Evolutionary conservation across 2,888 invertebrate genomes (phyloP).

Genomic region (Aphodius granarius): DNA sequence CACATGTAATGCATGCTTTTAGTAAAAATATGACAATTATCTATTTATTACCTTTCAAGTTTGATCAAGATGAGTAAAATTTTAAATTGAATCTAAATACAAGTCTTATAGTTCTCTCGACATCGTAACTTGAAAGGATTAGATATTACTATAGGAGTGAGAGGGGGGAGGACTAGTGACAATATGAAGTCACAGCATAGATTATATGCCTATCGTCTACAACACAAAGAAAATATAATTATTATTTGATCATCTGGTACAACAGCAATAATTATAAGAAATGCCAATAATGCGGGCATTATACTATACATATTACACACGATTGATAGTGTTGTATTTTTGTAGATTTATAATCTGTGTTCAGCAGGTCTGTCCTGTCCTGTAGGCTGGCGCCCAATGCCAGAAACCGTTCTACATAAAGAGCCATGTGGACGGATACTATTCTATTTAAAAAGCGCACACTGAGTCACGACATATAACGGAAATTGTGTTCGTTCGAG

Average conservation of each 20-base stretch:
- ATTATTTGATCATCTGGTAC: not conserved
- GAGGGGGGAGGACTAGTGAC: not conserved
- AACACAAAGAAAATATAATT: not conserved
- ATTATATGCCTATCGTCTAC: not conserved
- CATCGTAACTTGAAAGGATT: conserved; percentile 23
- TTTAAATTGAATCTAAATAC: conserved; percentile 21
- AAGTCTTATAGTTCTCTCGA: conserved; percentile 25
- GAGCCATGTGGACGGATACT: conserved; percentile 48
- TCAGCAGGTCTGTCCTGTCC: not conserved
- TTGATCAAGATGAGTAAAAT: conserved; percentile 2
- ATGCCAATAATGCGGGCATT: not conserved
- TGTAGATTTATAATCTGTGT: not conserved
- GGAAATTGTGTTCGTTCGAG: conserved; percentile 33
- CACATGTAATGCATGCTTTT: no score
- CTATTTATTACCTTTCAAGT: conserved; percentile 19
- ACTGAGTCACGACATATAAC: conserved; percentile 32
- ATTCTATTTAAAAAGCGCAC: conserved; percentile 43
- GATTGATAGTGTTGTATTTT: not conserved
- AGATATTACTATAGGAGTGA: conserved; percentile 8
- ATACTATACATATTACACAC: conserved; percentile 1
- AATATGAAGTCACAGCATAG: no score
- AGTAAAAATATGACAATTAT: no score
- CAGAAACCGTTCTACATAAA: conserved; percentile 20
- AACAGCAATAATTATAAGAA: not conserved
- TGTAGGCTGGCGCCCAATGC: conserved; percentile 30